Base-by-base conservation (phyloP, 2,888 invertebrate species). In the Ophraella communa region DNA sequence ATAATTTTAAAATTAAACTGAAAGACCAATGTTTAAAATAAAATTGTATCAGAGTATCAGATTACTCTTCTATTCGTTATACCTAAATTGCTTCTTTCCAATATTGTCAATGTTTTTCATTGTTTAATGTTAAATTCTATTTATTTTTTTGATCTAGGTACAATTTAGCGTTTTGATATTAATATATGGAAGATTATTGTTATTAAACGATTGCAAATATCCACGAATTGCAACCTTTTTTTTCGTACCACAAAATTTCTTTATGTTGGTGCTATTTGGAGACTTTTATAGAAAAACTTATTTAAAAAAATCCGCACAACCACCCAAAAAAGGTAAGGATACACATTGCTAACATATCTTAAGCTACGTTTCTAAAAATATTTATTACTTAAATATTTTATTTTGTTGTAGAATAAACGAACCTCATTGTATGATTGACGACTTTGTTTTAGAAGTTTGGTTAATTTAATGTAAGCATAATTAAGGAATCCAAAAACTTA, bases 251-350 rank as follows among this genome's bases (percentile, higher is more conserved):
- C 89, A 89, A 75, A 87, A 88, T 75, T 39, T 86, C 0, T 87
- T 88, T 73, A 88, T 90, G 85, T 79, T 89, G 0, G 73, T 87
- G 3, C 78, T 90, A 0, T 90, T 90, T 73, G 71, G 80, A 1
- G 87, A 89, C 60, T 90, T 90, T 75, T 90, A 89, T 69, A 84
- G 85, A 51, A 87, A 86, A 73, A 74, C 86, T 0, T 90, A 90
- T 71, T 69, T 87, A 11, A 52, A 47, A 30, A 65, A 61, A 35
- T 17, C 76, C 17, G 21, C 11, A n/a, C 21, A 23, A 21, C n/a
- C 23, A 3, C 11, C 14, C 14, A 35, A 52, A 20, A 17, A 27
- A 52, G 59, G 59, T 51, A 59, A 42, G 23, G n/a, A n/a, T n/a
- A n/a, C n/a, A n/a, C n/a, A n/a, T n/a, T n/a, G n/a, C n/a, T n/a